These are phyloP conservation scores for Tamias sibiricus DNA, from an alignment of 2,113 vertebrate genomes.

Conservation along the genomic window DNA sequence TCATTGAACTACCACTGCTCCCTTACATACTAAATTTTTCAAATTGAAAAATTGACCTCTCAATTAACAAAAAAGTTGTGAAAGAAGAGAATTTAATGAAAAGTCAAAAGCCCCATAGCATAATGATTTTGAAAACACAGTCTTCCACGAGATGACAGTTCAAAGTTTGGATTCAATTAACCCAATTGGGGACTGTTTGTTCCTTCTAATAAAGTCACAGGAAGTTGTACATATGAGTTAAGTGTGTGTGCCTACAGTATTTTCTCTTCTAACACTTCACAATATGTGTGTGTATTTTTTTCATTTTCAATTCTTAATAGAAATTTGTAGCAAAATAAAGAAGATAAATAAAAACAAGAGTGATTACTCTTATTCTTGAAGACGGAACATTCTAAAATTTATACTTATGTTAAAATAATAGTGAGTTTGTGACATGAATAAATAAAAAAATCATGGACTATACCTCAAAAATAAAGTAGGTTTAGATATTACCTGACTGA, in stretches of 20 bases:
- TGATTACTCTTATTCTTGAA: background rate
- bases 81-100: background rate
- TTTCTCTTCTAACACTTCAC: background rate
- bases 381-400: background rate
- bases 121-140: background rate
- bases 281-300: background rate
- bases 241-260: too few species aligned
- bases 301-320: background rate
- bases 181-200: background rate
- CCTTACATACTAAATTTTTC: slow-evolving; percentile 24
- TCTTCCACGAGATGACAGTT: background rate
- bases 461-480: background rate
- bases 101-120: background rate
- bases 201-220: background rate
- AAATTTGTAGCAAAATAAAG: background rate
- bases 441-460: background rate
- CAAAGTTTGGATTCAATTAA: background rate
- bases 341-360: background rate
- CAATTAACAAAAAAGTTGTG: background rate
- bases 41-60: background rate
- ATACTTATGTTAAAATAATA: background rate
- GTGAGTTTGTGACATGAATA: background rate
- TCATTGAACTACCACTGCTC: background rate
- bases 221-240: background rate
- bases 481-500: background rate